A percentile compares a stretch with the other conserved stretches of the same genome.
Evolutionary conservation across 2,888 invertebrate genomes (phyloP).

Genomic region (Lampropteryx suffumata): DNA sequence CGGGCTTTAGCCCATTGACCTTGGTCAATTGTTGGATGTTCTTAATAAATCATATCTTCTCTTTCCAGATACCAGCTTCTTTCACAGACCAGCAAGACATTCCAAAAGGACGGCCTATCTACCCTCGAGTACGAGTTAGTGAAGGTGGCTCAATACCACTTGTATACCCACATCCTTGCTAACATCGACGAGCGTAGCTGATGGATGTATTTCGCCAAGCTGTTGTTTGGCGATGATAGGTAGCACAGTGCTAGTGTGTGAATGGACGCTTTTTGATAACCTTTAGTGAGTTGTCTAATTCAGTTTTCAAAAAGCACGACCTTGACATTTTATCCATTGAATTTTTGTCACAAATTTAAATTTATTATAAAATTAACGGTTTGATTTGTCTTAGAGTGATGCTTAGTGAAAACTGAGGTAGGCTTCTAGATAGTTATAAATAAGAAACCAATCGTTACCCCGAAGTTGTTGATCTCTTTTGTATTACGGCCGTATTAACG

Average conservation of each 20-base stretch:
- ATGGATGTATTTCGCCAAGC: slow-evolving; percentile 84
- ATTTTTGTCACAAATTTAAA: too few relatives aligned
- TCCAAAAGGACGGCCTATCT: slow-evolving; percentile 93
- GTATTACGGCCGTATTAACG: slow-evolving; percentile 5
- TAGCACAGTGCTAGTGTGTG: slow-evolving; percentile 37
- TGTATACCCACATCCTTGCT: slow-evolving; percentile 93
- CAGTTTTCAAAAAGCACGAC: too few relatives aligned
- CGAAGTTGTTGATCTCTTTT: slow-evolving; percentile 44
- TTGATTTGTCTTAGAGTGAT: too few relatives aligned
- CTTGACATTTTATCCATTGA: too few relatives aligned
- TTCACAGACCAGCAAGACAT: slow-evolving; percentile 91
- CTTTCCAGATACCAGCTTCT: slow-evolving; percentile 91
- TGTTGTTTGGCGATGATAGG: slow-evolving; percentile 78
- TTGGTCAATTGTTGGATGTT: too few relatives aligned
- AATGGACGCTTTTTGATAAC: slow-evolving; percentile 10
- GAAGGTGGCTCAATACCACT: slow-evolving; percentile 85
- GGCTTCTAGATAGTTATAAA: background rate
- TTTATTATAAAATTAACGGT: too few relatives aligned
- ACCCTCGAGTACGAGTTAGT: slow-evolving; percentile 90
- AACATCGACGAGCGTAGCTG: slow-evolving; percentile 89
- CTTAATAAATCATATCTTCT: too few relatives aligned
- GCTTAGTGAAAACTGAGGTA: slow-evolving; percentile 9
- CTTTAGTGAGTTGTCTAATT: background rate
- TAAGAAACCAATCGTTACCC: slow-evolving; percentile 39
- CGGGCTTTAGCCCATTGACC: too few relatives aligned